These are phyloP conservation scores for Maniola jurtina DNA, from an alignment of 1,140 invertebrate species.

Conservation along the genomic window DNA sequence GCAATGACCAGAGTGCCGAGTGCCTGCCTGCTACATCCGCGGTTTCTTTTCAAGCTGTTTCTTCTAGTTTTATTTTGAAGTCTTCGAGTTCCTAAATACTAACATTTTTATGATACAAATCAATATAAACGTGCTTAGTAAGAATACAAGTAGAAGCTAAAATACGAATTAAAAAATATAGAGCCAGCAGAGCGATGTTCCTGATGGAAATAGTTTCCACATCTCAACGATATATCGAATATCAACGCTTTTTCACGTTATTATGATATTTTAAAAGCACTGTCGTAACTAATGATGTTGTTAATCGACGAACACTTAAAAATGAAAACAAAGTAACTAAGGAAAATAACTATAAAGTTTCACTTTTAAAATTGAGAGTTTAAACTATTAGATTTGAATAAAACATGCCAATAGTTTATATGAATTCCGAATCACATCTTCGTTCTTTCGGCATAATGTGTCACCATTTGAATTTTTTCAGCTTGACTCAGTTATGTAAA, in stretches of 20 bases:
- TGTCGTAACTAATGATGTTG: not conserved
- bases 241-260: not conserved
- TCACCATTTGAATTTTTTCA: conserved; percentile 52
- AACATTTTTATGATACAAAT: not conserved
- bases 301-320: conserved; percentile 39
- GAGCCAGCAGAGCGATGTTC: not conserved
- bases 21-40: not conserved
- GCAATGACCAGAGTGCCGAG: not conserved
- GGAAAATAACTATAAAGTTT: not conserved
- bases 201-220: not conserved
- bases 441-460: conserved; percentile 35
- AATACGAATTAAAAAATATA: not conserved
- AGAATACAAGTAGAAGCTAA: not conserved
- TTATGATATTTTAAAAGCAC: conserved; percentile 1
- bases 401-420: not conserved
- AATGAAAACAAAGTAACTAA: not conserved
- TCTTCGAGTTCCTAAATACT: not conserved
- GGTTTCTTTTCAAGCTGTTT: not conserved
- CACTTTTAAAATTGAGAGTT: too few species aligned
- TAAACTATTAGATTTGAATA: too few species aligned
- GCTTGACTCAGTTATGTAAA: conserved; percentile 59
- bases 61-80: not conserved
- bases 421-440: conserved; percentile 35
- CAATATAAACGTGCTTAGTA: not conserved
- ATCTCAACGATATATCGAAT: not conserved